Evolutionary conservation across 2,888 invertebrate species (phyloP), one percentile per base, ranked within the genome.

Genomic region (Zygothrica quintamaculata): DNA sequence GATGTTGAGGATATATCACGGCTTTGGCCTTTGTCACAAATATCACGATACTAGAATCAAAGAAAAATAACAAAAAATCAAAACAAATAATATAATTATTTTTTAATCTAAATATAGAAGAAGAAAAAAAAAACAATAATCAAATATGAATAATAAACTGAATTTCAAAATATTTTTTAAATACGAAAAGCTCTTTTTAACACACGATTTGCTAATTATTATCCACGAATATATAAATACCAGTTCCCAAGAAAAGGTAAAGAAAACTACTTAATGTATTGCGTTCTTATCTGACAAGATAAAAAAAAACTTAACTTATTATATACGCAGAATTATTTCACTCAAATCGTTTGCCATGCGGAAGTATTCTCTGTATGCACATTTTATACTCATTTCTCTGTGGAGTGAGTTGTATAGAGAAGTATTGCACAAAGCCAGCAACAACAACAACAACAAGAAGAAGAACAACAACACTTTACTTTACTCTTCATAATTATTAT

Each of bases 11-110:
- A 89, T 76, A 89, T 90, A 88, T 90, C 90, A 80, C 91, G 90
- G 87, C 92, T 92, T 88, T 89, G 90, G 75, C 93, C 92, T 84
- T 92, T 92, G 89, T 92, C 92, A 88, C 93, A 91, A 88, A 93
- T 92, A 92, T 95, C 94, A 90, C 94, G 94, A 91, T 96, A 96
- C 93, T 96, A 74, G 8, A 88, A 31, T 44, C n/a, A n/a, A 4
- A 8, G 9, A n/a, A 8, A 31, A 36, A 25, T 15, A 34, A 1
- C n/a, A 26, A 18, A 39, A 6, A 16, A 18, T 25, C 8, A 18
- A 4, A 15, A 29, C n/a, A 29, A 29, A 29, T 29, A 29, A 8
- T 29, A 29, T 9, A 29, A 4, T 26, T 26, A 26, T 6, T 26
- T 8, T 8, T 26, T 26, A 6, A 26, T 26, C 5, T 4, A 8